Base-by-base conservation (phyloP, 1,140 invertebrate genomes). In the Stenopsyche tienmushanensis region DNA sequence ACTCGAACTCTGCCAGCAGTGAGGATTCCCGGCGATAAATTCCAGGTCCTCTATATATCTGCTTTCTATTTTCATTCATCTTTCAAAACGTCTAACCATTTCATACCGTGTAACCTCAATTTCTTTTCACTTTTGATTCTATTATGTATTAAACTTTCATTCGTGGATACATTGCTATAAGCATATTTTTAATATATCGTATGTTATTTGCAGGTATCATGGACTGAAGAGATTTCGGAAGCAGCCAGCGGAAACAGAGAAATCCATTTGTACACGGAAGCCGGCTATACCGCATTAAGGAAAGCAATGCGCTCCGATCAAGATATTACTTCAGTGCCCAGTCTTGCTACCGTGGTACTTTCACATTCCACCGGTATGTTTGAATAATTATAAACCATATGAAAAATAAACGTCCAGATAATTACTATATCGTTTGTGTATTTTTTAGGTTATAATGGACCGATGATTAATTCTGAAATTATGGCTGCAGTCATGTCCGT, bases 381-480 rank as follows among this genome's bases (percentile, higher is more conserved):
- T 70, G 9, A 17, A 64, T 29, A 15, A 9, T 39, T 39, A 39
- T 39, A 39, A 39, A 8, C 34, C n/a, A n/a, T n/a, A n/a, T n/a
- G n/a, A n/a, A n/a, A n/a, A n/a, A n/a, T 39, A n/a, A 39, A 39
- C 34, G 34, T 39, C n/a, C 34, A 8, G n/a, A 7, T 8, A 8
- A 39, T 39, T 8, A 8, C 34, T n/a, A 39, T 8, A 39, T 39
- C n/a, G 34, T n/a, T 39, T 39, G 34, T n/a, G 5, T n/a, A 20
- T 26, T 7, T 71, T 69, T 24, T 72, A 81, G 80, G 93, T 64
- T 97, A 94, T 79, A 89, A 88, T 69, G 95, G 95, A 13, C 93
- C 93, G 5, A 92, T 90, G 88, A 84, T 98, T 9, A 94, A 95
- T 72, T 94, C 92, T 9, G 95, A 98, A 83, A 86, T 96, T 24